These are phyloP conservation scores for Idaea aversata DNA, from an alignment of 2,888 invertebrate genomes.

Conservation along the genomic window DNA sequence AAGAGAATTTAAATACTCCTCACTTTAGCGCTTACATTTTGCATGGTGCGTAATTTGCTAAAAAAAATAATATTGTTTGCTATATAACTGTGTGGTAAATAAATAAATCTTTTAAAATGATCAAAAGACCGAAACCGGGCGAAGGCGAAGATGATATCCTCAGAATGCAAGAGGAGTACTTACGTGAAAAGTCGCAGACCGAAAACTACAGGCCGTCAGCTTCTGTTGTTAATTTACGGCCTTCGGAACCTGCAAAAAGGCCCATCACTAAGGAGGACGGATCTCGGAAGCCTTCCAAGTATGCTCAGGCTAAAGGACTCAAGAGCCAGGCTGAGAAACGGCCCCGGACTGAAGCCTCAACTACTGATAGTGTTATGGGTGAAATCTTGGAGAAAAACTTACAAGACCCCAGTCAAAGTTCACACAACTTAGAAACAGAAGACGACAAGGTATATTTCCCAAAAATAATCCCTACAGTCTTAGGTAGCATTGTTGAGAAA, in stretches of 20 bases:
- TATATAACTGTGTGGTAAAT: neutral
- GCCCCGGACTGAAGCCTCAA: slow-evolving; percentile 44
- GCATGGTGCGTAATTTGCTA: neutral
- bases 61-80: neutral
- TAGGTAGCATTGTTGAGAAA: slow-evolving; percentile 82
- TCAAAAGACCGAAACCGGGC: slow-evolving; percentile 83
- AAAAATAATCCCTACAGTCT: slow-evolving; percentile 60
- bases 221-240: slow-evolving; percentile 74
- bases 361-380: slow-evolving; percentile 40
- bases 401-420: slow-evolving; percentile 18
- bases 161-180: slow-evolving; percentile 86
- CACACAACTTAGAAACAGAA: slow-evolving; percentile 30
- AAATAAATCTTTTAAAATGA: slow-evolving; percentile 61
- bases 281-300: slow-evolving; percentile 62
- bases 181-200: slow-evolving; percentile 76
- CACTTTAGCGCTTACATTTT: neutral
- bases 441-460: slow-evolving; percentile 73
- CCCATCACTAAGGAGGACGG: slow-evolving; percentile 28
- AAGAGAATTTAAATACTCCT: no score
- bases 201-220: slow-evolving; percentile 82
- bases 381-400: slow-evolving; percentile 61
- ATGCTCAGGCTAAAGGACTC: slow-evolving; percentile 63
- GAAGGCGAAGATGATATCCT: slow-evolving; percentile 88
- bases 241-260: slow-evolving; percentile 47
- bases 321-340: slow-evolving; percentile 62